Evolutionary conservation across 2,797 vertebrate genomes (phyloP), one percentile per base, ranked within the genome.

Genomic region (Australoheros facetus): DNA sequence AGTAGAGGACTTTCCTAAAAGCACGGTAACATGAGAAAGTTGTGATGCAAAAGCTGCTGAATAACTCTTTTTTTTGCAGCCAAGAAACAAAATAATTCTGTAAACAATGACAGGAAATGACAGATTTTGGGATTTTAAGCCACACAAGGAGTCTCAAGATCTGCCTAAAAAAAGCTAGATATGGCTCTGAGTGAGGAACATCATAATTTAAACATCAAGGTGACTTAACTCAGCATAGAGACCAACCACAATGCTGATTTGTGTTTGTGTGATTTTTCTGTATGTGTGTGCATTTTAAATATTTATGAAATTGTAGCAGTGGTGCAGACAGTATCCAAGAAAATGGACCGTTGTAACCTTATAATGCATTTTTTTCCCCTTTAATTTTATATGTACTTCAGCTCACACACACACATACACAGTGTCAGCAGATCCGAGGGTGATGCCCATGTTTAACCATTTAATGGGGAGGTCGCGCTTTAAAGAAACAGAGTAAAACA

Each of bases 71-170:
- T 58, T 78, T 87, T 85, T 89, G 64, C 71, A 78, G 87, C 87
- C 90, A 87, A 76, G 12, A 83, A 87, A 83, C 77, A 82, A 88
- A 90, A 92, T 85, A 84, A 90, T 75, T 78, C 26, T 7, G 73
- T 82, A 87, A 91, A 92, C 89, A 90, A 92, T 89, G 87, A 80
- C 82, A 83, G 85, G 87, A 90, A 90, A 85, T 64, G 71, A 83
- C 76, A 83, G 80, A 85, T 85, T 89, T 85, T 17, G 77, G 76
- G 54, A 86, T 81, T 86, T 85, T 72, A 82, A 89, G 76, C 86
- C 84, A 87, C 89, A 87, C 75, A 83, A 74, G 60, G 56, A 88
- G 78, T 73, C 26, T 85, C 81, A 73, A 85, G 77, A 86, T 76
- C 88, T 82, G 48, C 21, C 39, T 34, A 54, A 72, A 84, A 82